A percentile compares a stretch with the other conserved stretches of the same genome.
Evolutionary conservation across 2,888 invertebrate species (phyloP).

Genomic region (Disparrhopalites patrizii): DNA sequence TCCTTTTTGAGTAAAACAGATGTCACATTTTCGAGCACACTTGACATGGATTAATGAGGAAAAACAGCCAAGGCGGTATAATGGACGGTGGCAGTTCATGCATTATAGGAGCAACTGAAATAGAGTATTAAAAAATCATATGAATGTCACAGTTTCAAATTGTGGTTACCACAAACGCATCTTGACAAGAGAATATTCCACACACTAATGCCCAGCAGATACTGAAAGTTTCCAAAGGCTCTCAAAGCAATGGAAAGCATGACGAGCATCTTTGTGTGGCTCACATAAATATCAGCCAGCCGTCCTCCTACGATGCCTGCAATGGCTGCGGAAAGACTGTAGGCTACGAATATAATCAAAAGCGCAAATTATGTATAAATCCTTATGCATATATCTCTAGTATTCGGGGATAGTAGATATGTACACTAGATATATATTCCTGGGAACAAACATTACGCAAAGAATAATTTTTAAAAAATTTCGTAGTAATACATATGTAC

Average conservation of each 20-base stretch:
- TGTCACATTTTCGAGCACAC: background rate
- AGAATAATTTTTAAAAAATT: no score
- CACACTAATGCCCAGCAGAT: slow-evolving; percentile 52
- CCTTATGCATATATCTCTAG: background rate
- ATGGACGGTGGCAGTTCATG: no score
- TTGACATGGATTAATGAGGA: background rate
- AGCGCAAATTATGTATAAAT: no score
- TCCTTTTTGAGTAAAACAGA: no score
- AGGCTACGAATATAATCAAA: slow-evolving; percentile 49
- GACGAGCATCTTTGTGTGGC: slow-evolving; percentile 49
- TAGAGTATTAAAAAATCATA: no score
- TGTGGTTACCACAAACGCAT: slow-evolving; percentile 51
- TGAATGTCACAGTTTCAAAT: background rate
- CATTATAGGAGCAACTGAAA: no score
- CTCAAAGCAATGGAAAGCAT: slow-evolving; percentile 51
- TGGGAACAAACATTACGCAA: no score
- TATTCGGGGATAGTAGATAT: background rate
- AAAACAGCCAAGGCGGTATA: background rate
- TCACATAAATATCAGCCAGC: slow-evolving; percentile 33
- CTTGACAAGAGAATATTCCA: slow-evolving; percentile 52
- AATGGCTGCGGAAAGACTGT: slow-evolving; percentile 53
- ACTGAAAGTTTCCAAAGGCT: slow-evolving; percentile 52
- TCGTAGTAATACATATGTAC: no score
- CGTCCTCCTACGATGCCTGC: slow-evolving; percentile 52
- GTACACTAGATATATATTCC: no score